Evolutionary conservation across 1,140 invertebrate genomes (phyloP), one percentile per base, ranked within the genome.

Genomic region (Alviniconcha marisindica): DNA sequence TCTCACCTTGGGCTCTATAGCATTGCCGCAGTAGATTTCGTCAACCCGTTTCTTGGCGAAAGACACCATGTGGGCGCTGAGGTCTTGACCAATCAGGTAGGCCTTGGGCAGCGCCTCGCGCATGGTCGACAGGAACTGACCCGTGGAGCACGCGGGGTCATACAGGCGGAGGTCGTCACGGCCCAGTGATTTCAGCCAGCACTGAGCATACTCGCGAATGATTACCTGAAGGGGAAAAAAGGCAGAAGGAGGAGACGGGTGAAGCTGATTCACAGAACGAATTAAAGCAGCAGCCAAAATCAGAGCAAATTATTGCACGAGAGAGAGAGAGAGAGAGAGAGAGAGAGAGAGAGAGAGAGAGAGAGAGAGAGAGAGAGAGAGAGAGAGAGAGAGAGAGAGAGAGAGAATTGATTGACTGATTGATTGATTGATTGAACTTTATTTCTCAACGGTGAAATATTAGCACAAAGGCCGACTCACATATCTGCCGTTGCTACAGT

Each of bases 61-160:
- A n/a, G 83, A 81, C 2, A 87, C 87, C 88, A 89, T 89, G 33
- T 86, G 82, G 14, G 82, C 44, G 77, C 87, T 89, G 5, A 89
- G 83, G 82, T 89, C 88, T 66, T 87, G 87, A 28, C 88, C 88
- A 18, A 85, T 83, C 0, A 85, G 83, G 56, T 87, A 85, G 74
- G 84, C 51, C 1, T 85, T 84, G 1, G 87, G 85, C 15, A 87
- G 28, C 0, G 82, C 83, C 1, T 78, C 56, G 76, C 87, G 86
- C 88, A 89, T 89, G 15, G 84, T 88, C 73, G 54, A 81, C 28
- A 89, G 79, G 77, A 89, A 89, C 71, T 88, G 87, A 18, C 88
- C 88, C 18, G 85, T 89, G 24, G 87, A 89, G 51, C 88, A 89
- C 15, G 88, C 88, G 33, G 87, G 87, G 73, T 89, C 88, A 71